Conservation (phyloP, 2,888 invertebrate species). For the Capitulum mitella region DNA sequence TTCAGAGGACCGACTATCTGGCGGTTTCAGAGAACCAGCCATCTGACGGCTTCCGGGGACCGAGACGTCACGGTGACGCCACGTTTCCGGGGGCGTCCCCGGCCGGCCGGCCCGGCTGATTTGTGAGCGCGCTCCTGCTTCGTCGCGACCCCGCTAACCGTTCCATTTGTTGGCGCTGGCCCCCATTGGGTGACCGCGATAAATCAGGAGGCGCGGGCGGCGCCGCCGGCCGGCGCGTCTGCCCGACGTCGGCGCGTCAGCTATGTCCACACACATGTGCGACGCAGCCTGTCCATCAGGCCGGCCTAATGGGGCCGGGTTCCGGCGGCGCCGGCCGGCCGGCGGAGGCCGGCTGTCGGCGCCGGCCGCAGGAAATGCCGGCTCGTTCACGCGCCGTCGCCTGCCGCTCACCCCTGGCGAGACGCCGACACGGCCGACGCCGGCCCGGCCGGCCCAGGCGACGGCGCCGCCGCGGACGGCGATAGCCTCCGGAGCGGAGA, state of each 20-base stretch:
- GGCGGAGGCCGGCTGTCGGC: too few species aligned
- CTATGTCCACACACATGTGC: not conserved
- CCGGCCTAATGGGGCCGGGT: too few species aligned
- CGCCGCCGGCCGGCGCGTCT: not conserved
- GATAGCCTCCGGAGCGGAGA: too few species aligned
- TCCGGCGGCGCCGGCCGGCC: too few species aligned
- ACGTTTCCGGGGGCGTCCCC: not conserved
- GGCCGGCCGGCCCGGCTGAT: not conserved
- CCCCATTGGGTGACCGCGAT: not conserved
- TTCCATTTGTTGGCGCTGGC: not conserved
- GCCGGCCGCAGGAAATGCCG: constrained; percentile 6
- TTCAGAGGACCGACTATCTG: too few species aligned
- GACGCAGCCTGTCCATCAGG: not conserved
- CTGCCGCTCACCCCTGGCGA: not conserved
- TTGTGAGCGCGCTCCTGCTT: not conserved
- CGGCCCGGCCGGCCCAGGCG: not conserved
- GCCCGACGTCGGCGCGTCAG: not conserved
- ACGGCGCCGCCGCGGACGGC: not conserved
- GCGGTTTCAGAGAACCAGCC: too few species aligned
- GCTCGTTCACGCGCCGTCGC: not conserved
- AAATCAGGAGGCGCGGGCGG: not conserved
- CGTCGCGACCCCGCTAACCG: not conserved
- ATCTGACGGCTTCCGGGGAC: too few species aligned
- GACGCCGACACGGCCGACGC: not conserved
- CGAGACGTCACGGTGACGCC: too few species aligned